phyloP scores from a whole-genome alignment of 2,113 vertebrate genomes.

The Phodopus roborovskii region DNA sequence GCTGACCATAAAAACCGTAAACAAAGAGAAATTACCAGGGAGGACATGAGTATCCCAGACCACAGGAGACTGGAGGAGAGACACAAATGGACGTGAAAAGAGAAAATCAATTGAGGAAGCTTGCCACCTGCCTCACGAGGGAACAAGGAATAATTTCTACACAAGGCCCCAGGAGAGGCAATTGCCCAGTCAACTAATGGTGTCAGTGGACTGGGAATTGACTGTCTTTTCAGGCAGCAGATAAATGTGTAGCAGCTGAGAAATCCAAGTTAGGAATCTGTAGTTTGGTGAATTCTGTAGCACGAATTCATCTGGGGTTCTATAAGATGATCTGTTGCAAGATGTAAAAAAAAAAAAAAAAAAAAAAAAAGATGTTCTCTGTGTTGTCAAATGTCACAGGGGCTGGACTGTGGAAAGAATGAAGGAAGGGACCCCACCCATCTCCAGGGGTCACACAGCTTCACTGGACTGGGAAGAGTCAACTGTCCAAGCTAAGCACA shows the following conservation, averaged over 20 bases:
- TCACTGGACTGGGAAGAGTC: rapidly evolving
- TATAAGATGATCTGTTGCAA: not conserved
- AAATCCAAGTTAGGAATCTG: not conserved
- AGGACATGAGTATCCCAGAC: not conserved
- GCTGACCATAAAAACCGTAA: not conserved
- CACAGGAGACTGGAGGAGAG: not conserved
- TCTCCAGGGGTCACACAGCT: not conserved
- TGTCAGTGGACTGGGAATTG: not conserved
- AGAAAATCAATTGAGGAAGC: slow-evolving; percentile 30
- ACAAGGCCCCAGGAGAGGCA: not conserved
- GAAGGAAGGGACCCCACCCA: too few species aligned
- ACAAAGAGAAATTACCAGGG: not conserved
- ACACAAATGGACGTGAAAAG: not conserved
- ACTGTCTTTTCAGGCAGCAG: not conserved
- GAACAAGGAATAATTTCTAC: not conserved
- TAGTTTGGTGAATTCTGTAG: not conserved
- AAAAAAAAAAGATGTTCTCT: not conserved
- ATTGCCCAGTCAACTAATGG: not conserved
- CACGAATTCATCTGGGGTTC: not conserved
- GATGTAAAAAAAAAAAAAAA: too few species aligned
- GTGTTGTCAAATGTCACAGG: not conserved
- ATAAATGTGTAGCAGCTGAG: not conserved
- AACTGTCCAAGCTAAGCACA: rapidly evolving
- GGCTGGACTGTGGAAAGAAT: not conserved
- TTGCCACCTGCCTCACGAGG: slow-evolving; percentile 2